phyloP scores from a whole-genome alignment of 2,797 vertebrate species.

The Silurus lanzhouensis region DNA sequence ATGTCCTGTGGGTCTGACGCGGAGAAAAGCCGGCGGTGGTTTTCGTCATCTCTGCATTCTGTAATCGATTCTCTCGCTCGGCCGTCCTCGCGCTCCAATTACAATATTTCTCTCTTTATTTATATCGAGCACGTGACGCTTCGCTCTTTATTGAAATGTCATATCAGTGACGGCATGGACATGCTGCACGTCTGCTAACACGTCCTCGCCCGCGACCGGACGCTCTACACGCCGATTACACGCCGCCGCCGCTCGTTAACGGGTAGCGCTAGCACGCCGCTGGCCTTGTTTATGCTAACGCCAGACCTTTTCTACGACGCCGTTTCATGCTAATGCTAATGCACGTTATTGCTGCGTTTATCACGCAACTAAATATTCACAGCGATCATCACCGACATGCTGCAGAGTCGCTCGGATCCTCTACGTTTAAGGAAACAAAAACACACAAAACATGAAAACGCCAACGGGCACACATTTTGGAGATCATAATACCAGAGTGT shows the following conservation, averaged over 20 bases:
- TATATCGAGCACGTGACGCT: background rate
- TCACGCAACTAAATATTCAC: conserved; percentile 6
- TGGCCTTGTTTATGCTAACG: background rate
- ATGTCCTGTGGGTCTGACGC: background rate
- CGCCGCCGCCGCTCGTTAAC: background rate
- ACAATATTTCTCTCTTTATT: conserved; percentile 18
- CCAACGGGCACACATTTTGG: background rate
- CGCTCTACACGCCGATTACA: background rate
- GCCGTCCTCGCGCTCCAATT: background rate
- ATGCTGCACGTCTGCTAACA: background rate
- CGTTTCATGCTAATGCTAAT: background rate
- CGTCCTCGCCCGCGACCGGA: background rate
- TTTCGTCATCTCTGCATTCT: background rate
- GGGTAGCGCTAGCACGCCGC: too few relatives aligned
- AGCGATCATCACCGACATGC: background rate
- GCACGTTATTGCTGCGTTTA: conserved; percentile 9
- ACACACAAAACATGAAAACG: background rate
- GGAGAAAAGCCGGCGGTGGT: background rate
- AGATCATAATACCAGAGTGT: background rate
- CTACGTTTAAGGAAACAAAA: too few relatives aligned
- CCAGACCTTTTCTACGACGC: background rate
- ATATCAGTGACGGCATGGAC: background rate
- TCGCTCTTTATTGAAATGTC: conserved; percentile 28
- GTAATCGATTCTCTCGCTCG: background rate
- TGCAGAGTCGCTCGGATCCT: too few relatives aligned